These are phyloP conservation scores for Thomomys bottae DNA, from an alignment of 2,113 vertebrate genomes.

Conservation along the genomic window DNA sequence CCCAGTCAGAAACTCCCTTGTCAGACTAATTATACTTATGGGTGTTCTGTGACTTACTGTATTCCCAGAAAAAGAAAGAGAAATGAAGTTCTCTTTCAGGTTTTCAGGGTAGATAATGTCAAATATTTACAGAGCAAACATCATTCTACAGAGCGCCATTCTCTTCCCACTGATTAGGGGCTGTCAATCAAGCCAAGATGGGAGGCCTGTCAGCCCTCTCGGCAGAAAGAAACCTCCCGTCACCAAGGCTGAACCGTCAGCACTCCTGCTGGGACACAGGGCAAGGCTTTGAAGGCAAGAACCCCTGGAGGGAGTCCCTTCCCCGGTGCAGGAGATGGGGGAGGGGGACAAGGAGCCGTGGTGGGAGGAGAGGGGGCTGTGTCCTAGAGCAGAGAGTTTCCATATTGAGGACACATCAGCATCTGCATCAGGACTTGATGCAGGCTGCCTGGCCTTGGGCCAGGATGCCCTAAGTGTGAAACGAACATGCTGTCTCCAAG, in stretches of 20 bases:
- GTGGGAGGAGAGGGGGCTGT: accelerated
- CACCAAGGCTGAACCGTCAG: neutral
- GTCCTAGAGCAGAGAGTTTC: no score
- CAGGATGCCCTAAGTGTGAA: accelerated
- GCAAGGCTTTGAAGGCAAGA: neutral
- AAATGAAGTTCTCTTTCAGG: conserved; percentile 76
- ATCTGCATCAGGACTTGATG: neutral
- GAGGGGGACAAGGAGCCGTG: no score
- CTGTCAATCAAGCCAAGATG: conserved; percentile 65
- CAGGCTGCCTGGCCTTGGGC: no score
- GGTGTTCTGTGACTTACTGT: conserved; percentile 66
- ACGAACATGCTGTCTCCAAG: accelerated
- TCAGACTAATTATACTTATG: conserved; percentile 66
- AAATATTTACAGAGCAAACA: conserved; percentile 80
- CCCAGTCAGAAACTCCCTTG: conserved; percentile 47
- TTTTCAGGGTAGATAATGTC: conserved; percentile 77
- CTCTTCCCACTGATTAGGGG: conserved; percentile 68
- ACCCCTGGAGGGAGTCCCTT: neutral
- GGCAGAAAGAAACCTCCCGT: conserved; percentile 32
- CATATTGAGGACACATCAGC: accelerated
- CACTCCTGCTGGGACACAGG: accelerated
- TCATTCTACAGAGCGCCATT: conserved; percentile 56
- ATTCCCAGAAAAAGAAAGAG: conserved; percentile 75
- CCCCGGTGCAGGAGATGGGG: accelerated
- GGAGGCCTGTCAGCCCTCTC: conserved; percentile 63